Conservation (phyloP, 30 jellyfish, hydroid and myxozoan species). For the Turritopsis rubra region DNA sequence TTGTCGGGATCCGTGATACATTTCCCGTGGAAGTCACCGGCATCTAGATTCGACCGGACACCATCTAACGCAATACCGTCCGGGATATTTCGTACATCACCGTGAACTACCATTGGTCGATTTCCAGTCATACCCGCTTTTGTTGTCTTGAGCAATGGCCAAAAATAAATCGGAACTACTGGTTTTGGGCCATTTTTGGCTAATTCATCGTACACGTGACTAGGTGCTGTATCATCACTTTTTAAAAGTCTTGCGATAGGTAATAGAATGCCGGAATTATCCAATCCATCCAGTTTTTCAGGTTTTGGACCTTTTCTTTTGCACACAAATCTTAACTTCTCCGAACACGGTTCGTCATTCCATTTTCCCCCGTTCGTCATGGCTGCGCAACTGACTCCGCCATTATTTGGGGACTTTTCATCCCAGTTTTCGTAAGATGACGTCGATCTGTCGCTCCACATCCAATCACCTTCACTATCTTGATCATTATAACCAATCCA, state of each 20-base stretch:
- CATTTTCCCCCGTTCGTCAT: constrained; percentile 81
- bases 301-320: constrained; percentile 93
- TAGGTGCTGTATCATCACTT: constrained; percentile 68
- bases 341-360: constrained; percentile 96
- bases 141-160: constrained; percentile 88
- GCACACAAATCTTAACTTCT: constrained; percentile 68
- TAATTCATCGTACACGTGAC: constrained; percentile 39
- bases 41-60: constrained; percentile 61
- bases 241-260: constrained; percentile 84
- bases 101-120: constrained; percentile 81
- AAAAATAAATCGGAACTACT: constrained; percentile 76
- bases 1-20: constrained; percentile 91
- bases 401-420: constrained; percentile 87
- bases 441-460: constrained; percentile 87
- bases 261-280: constrained; percentile 64
- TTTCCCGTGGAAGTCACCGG: constrained; percentile 93
- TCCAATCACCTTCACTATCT: constrained; percentile 98
- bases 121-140: constrained; percentile 83
- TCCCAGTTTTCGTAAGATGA: constrained; percentile 92
- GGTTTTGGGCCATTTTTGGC: constrained; percentile 39
- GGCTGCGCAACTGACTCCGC: constrained; percentile 96
- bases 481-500: constrained; percentile 94
- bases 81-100: constrained; percentile 48
- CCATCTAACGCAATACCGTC: constrained; percentile 84
- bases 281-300: constrained; percentile 70